These are phyloP conservation scores for Meloidogyne exigua DNA, from an alignment of 1,140 invertebrate species.

Conservation along the genomic window DNA sequence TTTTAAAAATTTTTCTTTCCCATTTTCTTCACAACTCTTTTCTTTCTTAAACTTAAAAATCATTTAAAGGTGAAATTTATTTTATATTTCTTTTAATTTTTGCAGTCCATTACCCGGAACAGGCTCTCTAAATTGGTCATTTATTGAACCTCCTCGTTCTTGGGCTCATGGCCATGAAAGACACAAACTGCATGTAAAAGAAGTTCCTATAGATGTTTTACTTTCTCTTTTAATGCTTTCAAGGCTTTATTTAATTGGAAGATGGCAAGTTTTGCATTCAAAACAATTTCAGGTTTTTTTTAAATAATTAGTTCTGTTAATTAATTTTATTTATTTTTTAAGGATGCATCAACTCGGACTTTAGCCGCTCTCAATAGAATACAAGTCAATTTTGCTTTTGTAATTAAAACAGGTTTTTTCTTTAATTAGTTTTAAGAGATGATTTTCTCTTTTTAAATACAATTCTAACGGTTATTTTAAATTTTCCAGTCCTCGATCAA, in stretches of 20 bases:
- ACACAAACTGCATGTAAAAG: slow-evolving; percentile 20
- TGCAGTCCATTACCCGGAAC: slow-evolving; percentile 24
- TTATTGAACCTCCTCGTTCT: slow-evolving; percentile 43
- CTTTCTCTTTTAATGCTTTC: slow-evolving; percentile 98
- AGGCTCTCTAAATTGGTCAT: slow-evolving; percentile 42
- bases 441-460: background rate
- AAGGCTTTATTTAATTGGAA: slow-evolving; percentile 94
- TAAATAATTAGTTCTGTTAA: background rate
- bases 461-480: no score
- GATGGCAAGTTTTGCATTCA: slow-evolving; percentile 97
- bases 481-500: slow-evolving; percentile 74
- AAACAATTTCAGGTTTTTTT: slow-evolving; percentile 78
- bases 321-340: slow-evolving; percentile 64
- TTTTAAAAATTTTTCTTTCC: no score
- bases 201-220: slow-evolving; percentile 75
- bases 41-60: no score
- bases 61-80: no score
- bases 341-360: slow-evolving; percentile 78
- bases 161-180: slow-evolving; percentile 24
- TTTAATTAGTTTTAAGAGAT: slow-evolving; percentile 83
- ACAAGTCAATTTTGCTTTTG: slow-evolving; percentile 90
- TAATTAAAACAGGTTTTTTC: slow-evolving; percentile 80
- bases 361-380: slow-evolving; percentile 95
- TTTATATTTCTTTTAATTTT: slow-evolving; percentile 26
- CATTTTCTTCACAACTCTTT: no score